These are phyloP conservation scores for Lasioglossum marginatum DNA, from an alignment of 2,888 invertebrate genomes.

Conservation along the genomic window DNA sequence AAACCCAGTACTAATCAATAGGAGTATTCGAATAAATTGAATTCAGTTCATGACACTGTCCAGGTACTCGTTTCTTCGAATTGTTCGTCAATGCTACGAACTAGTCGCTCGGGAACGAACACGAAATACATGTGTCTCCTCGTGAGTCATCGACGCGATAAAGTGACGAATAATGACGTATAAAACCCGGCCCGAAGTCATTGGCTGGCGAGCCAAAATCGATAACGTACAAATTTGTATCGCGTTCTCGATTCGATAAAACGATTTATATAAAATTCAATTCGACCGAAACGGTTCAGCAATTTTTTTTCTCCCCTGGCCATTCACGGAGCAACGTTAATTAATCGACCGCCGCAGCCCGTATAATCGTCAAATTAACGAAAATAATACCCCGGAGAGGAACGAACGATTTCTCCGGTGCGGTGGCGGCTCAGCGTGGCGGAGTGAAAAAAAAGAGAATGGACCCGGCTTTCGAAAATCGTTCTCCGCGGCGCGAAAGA, in stretches of 20 bases:
- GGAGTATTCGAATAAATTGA: background rate
- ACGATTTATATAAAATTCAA: background rate
- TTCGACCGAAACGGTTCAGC: background rate
- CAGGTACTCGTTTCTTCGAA: background rate
- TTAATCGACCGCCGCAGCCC: background rate
- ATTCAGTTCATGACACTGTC: background rate
- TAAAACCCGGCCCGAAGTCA: background rate
- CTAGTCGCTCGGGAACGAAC: background rate
- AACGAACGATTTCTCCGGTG: conserved; percentile 27
- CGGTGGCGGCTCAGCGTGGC: conserved; percentile 4
- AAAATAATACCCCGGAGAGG: conserved; percentile 13
- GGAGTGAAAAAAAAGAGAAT: background rate
- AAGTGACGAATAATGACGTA: conserved; percentile 1
- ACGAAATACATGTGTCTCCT: background rate
- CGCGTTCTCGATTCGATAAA: background rate
- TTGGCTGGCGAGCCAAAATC: background rate
- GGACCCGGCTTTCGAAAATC: background rate
- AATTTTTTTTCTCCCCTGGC: background rate
- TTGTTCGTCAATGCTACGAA: background rate
- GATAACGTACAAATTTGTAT: background rate
- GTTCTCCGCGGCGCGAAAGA: conserved; percentile 28
- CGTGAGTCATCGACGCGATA: background rate
- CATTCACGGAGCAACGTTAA: background rate
- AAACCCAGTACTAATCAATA: background rate
- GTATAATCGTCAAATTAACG: conserved; percentile 11